A percentile compares a stretch with the other conserved stretches of the same genome.
Evolutionary conservation across 64 coral and sea anemone genomes (phyloP).

Genomic region (Montipora sp.): DNA sequence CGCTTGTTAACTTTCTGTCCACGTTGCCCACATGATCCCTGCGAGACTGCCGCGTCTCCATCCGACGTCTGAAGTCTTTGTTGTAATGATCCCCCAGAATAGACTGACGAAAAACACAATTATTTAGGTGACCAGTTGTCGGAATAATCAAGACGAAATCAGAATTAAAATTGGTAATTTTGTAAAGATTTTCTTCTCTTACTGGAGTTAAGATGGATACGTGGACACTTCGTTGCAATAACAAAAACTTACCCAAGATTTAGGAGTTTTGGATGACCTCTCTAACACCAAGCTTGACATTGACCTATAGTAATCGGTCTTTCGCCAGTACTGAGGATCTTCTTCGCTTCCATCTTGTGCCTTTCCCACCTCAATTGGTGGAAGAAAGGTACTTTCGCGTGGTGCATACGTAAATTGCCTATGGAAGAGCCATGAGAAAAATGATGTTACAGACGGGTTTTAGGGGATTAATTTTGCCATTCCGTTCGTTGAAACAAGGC

Average conservation of each 20-base stretch:
- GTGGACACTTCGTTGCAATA: too few relatives aligned
- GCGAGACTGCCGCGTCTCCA: constrained; percentile 86
- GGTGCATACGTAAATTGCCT: neutral
- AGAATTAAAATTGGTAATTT: neutral
- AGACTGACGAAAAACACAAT: constrained; percentile 50
- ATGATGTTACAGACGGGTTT: neutral
- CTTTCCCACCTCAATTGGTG: constrained; percentile 32
- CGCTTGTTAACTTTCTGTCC: constrained; percentile 67
- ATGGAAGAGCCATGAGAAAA: neutral
- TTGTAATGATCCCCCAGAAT: constrained; percentile 95
- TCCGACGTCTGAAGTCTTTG: constrained; percentile 87
- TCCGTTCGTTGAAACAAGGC: too few relatives aligned
- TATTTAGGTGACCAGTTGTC: neutral
- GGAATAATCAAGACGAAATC: neutral
- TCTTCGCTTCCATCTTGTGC: constrained; percentile 46
- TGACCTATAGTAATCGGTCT: constrained; percentile 73
- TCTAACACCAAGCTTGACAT: constrained; percentile 81
- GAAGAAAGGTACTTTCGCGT: constrained; percentile 45
- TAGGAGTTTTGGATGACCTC: constrained; percentile 52
- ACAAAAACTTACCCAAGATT: constrained; percentile 72
- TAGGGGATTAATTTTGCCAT: too few relatives aligned
- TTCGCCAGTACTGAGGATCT: constrained; percentile 66
- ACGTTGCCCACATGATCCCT: constrained; percentile 87
- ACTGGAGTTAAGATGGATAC: too few relatives aligned
- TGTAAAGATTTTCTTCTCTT: too few relatives aligned